These are phyloP conservation scores for Vulpes vulpes DNA, from an alignment of 2,113 vertebrate genomes.

Conservation along the genomic window DNA sequence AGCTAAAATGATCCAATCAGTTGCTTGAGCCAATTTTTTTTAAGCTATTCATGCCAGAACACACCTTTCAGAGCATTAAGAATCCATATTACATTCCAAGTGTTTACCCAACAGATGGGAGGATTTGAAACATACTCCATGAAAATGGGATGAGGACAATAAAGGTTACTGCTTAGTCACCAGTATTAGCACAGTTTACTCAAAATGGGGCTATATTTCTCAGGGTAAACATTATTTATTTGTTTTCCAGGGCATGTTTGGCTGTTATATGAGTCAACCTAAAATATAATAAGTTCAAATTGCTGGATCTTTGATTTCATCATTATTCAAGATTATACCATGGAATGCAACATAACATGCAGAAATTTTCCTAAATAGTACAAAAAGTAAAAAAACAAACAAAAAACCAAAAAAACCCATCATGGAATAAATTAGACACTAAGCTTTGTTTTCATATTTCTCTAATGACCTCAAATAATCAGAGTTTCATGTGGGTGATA, in stretches of 20 bases:
- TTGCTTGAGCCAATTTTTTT: slow-evolving; percentile 45
- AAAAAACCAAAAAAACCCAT: no score
- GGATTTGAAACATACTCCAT: not conserved
- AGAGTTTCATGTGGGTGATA: not conserved
- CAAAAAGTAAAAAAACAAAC: not conserved
- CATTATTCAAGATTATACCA: not conserved
- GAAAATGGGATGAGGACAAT: not conserved
- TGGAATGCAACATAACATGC: accelerated
- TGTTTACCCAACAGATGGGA: not conserved
- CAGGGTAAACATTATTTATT: not conserved
- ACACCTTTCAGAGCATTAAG: not conserved
- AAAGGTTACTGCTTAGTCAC: not conserved
- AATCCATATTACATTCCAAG: not conserved
- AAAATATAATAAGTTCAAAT: not conserved
- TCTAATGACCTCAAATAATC: not conserved
- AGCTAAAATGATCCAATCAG: slow-evolving; percentile 74
- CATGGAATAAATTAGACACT: not conserved
- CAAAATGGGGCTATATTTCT: not conserved
- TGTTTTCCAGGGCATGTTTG: not conserved
- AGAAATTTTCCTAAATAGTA: not conserved
- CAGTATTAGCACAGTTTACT: accelerated
- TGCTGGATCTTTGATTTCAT: not conserved
- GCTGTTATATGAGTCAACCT: not conserved
- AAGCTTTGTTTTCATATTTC: not conserved
- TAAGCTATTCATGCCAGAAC: slow-evolving; percentile 51